Conservation (phyloP, 2,797 vertebrate genomes). For the Carcharodon carcharias region DNA sequence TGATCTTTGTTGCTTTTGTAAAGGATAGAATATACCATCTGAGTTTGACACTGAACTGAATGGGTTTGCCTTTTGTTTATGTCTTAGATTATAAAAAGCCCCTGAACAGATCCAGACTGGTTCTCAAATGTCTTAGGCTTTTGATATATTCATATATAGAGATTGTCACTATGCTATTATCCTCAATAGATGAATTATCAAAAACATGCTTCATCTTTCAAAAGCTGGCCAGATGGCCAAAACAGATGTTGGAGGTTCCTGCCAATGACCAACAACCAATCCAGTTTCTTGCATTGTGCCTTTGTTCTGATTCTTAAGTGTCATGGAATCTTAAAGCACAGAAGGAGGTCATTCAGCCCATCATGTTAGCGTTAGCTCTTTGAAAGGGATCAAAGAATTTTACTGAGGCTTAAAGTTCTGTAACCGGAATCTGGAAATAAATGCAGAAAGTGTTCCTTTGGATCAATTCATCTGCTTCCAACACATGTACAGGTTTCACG, state of each 20-base stretch:
- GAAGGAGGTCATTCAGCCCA: neutral
- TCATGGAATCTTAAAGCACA: neutral
- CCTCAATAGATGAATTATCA: neutral
- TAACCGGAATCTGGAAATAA: neutral
- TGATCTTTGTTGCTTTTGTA: neutral
- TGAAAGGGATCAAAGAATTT: neutral
- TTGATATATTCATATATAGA: neutral
- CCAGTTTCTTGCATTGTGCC: neutral
- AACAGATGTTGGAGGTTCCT: neutral
- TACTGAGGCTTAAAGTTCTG: neutral
- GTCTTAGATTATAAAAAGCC: neutral
- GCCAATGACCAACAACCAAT: neutral
- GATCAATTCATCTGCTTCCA: neutral
- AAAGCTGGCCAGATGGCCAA: neutral
- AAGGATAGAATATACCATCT: neutral
- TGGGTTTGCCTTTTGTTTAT: neutral
- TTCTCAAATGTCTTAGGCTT: neutral
- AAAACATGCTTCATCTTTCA: neutral
- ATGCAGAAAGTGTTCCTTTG: neutral
- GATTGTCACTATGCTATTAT: neutral
- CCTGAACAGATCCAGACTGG: neutral
- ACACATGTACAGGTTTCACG: neutral
- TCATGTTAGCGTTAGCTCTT: neutral
- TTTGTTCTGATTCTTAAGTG: neutral
- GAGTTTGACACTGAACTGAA: neutral